Conservation (phyloP, 1,140 invertebrate species). For the Hylaeus volcanicus region DNA sequence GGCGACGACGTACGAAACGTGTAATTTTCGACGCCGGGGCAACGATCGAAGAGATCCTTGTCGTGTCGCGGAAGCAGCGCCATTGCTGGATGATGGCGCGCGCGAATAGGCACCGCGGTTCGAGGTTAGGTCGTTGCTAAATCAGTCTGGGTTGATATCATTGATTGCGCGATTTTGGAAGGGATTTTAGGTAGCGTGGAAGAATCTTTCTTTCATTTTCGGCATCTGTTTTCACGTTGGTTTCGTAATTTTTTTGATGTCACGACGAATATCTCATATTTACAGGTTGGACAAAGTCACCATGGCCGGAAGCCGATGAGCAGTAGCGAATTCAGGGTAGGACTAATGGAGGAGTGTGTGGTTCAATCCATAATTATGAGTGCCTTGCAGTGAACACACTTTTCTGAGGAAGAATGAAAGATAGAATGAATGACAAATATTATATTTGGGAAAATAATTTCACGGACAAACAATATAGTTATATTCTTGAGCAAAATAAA, state of each 20-base stretch:
- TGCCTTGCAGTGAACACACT: neutral
- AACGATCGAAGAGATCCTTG: neutral
- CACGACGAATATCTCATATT: neutral
- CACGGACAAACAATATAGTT: no score
- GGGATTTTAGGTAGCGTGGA: no score
- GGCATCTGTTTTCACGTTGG: no score
- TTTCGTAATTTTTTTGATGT: neutral
- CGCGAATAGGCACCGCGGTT: conserved; percentile 11
- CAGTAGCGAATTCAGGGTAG: neutral
- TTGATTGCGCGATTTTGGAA: neutral
- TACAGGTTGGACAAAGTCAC: conserved; percentile 1
- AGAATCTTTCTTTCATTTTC: neutral
- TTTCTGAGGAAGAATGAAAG: no score
- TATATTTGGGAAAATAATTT: no score
- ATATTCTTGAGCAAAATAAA: no score
- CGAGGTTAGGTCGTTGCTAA: conserved; percentile 33
- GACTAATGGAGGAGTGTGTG: neutral
- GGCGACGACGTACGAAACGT: neutral
- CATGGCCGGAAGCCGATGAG: neutral
- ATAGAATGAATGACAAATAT: no score
- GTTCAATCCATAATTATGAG: no score
- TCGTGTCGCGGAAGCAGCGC: conserved; percentile 29
- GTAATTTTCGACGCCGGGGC: conserved; percentile 23
- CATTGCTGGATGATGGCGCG: conserved; percentile 20
- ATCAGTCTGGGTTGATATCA: neutral